Evolutionary conservation across 2,113 vertebrate species (phyloP).

Genomic region (Thamnaconus septentrionalis): DNA sequence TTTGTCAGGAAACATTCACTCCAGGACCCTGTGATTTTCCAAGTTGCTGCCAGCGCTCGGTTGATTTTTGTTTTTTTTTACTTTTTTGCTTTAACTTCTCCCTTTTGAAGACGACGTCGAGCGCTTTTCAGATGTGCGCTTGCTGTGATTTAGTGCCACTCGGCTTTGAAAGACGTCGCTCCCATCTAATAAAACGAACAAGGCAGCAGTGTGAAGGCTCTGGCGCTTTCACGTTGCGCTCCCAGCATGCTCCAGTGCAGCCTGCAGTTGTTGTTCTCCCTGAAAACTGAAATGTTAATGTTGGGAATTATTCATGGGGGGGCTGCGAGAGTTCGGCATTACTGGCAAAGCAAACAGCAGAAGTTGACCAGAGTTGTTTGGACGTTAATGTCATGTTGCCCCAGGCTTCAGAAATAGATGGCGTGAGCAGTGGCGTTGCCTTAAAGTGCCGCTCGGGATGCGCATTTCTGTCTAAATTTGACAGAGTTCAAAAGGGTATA

Average conservation of each 20-base stretch:
- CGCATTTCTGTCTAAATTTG: too few relatives aligned
- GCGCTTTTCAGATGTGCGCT: background rate
- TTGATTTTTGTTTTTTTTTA: background rate
- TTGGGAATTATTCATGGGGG: constrained; percentile 41
- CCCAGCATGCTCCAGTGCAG: constrained; percentile 16
- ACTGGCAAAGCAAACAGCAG: constrained; percentile 18
- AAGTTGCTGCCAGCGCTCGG: too few relatives aligned
- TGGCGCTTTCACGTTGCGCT: constrained; percentile 19
- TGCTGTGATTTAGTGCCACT: constrained; percentile 20
- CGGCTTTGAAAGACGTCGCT: constrained; percentile 23
- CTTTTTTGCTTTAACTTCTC: background rate
- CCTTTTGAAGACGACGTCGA: background rate
- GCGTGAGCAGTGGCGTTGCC: too few relatives aligned
- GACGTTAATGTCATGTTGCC: constrained; percentile 5
- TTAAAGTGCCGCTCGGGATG: too few relatives aligned
- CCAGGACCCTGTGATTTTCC: too few relatives aligned
- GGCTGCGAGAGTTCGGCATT: background rate
- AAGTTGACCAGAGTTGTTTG: constrained; percentile 13
- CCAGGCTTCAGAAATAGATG: background rate
- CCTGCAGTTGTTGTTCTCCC: constrained; percentile 21
- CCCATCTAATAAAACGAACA: constrained; percentile 22
- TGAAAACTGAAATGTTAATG: constrained; percentile 24
- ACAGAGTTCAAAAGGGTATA: too few relatives aligned
- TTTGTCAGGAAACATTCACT: background rate
- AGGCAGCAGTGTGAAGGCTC: constrained; percentile 3